These are phyloP conservation scores for Eupsilia transversa DNA, from an alignment of 2,888 invertebrate species.

Conservation along the genomic window DNA sequence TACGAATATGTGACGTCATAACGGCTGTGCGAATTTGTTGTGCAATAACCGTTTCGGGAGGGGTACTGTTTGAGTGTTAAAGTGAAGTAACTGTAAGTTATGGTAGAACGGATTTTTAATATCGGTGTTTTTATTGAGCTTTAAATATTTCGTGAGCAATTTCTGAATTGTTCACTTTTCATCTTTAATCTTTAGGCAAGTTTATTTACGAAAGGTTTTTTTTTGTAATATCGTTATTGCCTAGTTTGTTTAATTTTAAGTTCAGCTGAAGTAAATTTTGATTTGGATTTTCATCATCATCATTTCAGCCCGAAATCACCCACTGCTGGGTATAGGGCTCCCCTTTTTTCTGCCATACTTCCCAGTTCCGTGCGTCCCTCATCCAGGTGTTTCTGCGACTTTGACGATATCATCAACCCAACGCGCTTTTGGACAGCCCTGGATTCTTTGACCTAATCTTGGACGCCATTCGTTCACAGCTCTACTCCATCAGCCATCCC, in stretches of 20 bases:
- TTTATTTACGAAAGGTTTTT: neutral
- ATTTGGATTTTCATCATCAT: too few species aligned
- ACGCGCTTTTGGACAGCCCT: too few species aligned
- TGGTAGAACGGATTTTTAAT: slow-evolving; percentile 24
- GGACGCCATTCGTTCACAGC: too few species aligned
- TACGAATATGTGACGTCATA: slow-evolving; percentile 60
- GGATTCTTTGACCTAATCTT: too few species aligned
- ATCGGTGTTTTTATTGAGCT: neutral
- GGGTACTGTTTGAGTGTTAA: slow-evolving; percentile 18
- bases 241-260: neutral
- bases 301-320: too few species aligned
- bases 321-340: too few species aligned
- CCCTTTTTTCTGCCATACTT: too few species aligned
- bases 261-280: neutral
- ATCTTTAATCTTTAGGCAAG: neutral
- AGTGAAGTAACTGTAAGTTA: slow-evolving; percentile 27
- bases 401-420: too few species aligned
- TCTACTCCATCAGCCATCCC: too few species aligned
- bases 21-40: slow-evolving; percentile 55
- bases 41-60: slow-evolving; percentile 43
- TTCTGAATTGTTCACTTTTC: neutral
- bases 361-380: too few species aligned
- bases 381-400: too few species aligned
- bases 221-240: neutral
- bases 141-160: neutral